Conservation (phyloP, 2,113 vertebrate species). For the Vulpes vulpes region DNA sequence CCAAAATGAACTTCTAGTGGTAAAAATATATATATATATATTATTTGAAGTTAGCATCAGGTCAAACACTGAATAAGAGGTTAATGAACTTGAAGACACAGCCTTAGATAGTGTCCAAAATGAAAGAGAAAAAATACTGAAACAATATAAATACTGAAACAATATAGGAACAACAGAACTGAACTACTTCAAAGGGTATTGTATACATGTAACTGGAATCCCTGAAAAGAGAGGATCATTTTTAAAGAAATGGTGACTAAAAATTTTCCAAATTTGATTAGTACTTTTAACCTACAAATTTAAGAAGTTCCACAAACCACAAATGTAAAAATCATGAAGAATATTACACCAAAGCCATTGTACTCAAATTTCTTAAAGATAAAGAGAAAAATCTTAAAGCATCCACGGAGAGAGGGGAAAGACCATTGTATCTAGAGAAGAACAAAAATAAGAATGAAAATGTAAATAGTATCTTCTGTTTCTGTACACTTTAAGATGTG, state of each 20-base stretch:
- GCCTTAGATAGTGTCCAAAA: background rate
- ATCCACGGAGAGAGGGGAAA: background rate
- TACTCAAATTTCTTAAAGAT: slow-evolving; percentile 21
- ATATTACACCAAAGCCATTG: background rate
- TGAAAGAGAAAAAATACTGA: background rate
- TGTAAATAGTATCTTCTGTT: background rate
- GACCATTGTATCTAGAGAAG: background rate
- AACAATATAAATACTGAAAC: background rate
- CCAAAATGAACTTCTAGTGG: background rate
- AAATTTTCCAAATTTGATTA: background rate
- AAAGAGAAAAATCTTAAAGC: slow-evolving; percentile 6
- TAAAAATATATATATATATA: background rate
- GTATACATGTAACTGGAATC: background rate
- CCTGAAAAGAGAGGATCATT: background rate
- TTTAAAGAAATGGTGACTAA: background rate
- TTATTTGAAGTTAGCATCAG: background rate
- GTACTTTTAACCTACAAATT: background rate
- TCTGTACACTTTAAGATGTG: too few relatives aligned
- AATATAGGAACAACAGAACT: background rate
- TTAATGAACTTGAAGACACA: background rate
- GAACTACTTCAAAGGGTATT: background rate
- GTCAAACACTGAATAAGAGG: background rate
- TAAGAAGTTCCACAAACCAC: background rate
- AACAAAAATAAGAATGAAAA: background rate
- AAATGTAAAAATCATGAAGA: background rate